A percentile compares a stretch with the other conserved stretches of the same genome.
Evolutionary conservation across 2,797 vertebrate species (phyloP).

Genomic region (Tokudaia muenninki): DNA sequence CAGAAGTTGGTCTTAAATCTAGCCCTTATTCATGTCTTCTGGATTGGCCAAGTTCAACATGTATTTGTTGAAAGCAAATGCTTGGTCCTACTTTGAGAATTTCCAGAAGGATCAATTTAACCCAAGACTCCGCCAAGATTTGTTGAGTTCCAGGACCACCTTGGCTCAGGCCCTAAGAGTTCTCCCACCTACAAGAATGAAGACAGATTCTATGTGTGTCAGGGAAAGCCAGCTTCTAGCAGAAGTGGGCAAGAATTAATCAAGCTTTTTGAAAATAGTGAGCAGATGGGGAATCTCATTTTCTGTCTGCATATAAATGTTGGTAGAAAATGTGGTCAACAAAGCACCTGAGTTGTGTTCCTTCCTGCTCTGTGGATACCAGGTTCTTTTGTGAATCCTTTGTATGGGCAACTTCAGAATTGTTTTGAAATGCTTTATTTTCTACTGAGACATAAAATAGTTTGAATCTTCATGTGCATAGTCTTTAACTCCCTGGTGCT

Average conservation of each 20-base stretch:
- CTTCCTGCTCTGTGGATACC: not conserved
- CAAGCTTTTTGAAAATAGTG: not conserved
- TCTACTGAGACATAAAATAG: not conserved
- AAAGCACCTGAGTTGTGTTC: not conserved
- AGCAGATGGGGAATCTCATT: not conserved
- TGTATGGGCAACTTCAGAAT: not conserved
- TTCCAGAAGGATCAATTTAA: not conserved
- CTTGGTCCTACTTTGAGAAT: not conserved
- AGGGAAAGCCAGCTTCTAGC: not conserved
- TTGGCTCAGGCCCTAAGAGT: not conserved
- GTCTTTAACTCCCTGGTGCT: not conserved
- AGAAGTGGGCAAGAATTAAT: not conserved
- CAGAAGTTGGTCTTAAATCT: not conserved
- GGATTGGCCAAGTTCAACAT: not conserved
- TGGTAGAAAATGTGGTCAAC: conserved; percentile 18
- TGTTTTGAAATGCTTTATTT: conserved; percentile 9
- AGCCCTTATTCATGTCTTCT: not conserved
- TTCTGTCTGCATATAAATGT: not conserved
- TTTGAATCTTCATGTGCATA: conserved; percentile 42
- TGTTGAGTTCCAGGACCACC: not conserved
- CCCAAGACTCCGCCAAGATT: not conserved
- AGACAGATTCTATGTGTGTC: not conserved
- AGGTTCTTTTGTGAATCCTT: conserved; percentile 9
- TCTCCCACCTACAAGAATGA: not conserved
- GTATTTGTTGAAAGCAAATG: not conserved